Percentiles rank a stretch among this genome's conserved stretches.
phyloP scores from a whole-genome alignment of 2,113 vertebrate species.

The Catharus fuscescens region DNA sequence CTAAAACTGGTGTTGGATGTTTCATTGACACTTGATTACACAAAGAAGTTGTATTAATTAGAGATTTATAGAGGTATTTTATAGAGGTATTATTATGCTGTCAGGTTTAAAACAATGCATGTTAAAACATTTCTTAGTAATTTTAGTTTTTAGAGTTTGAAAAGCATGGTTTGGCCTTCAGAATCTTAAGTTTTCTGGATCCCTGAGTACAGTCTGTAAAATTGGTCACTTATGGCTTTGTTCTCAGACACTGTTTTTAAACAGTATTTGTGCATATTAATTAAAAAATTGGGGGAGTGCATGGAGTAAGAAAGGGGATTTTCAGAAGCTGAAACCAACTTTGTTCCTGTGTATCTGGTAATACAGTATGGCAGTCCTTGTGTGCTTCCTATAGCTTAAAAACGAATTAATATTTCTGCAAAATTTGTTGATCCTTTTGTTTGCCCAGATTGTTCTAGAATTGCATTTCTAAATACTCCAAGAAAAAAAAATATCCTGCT shows the following conservation, averaged over 20 bases:
- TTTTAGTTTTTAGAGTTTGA: not conserved
- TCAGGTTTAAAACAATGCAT: not conserved
- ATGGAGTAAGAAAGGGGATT: not conserved
- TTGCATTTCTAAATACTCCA: not conserved
- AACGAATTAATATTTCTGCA: not conserved
- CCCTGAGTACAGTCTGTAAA: not conserved
- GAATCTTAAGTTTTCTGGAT: not conserved
- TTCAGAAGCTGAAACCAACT: not conserved
- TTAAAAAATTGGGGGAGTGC: not conserved
- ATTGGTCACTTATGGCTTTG: not conserved
- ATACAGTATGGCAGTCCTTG: fast-evolving
- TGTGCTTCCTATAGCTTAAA: not conserved
- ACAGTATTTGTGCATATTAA: not conserved
- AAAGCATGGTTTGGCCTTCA: not conserved
- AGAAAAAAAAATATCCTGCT: not conserved
- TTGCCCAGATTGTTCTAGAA: not conserved
- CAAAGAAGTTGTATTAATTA: not conserved
- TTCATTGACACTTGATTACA: not conserved
- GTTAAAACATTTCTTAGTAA: not conserved
- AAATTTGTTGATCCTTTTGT: not conserved
- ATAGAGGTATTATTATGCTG: not conserved
- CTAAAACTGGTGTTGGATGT: not conserved
- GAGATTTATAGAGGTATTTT: not conserved
- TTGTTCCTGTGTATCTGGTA: not conserved
- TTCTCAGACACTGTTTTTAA: not conserved